Evolutionary conservation across 2,888 invertebrate genomes (phyloP).

Genomic region (Deroplatys truncata): DNA sequence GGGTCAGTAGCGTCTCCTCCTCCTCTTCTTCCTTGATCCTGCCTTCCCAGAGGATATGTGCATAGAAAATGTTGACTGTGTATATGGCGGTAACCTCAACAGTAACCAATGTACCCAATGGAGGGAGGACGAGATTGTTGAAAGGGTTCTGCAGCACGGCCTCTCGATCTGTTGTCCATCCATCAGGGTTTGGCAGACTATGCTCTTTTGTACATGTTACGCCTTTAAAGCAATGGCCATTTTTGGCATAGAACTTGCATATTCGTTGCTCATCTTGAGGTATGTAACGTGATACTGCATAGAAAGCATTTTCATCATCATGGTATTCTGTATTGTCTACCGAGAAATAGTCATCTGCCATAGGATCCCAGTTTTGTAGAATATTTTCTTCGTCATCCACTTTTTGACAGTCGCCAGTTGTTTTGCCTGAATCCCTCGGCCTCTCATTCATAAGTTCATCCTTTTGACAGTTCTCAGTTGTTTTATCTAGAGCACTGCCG

Average conservation of each 20-base stretch:
- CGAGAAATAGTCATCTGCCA: constrained; percentile 2
- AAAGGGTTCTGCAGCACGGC: not conserved
- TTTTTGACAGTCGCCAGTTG: no score
- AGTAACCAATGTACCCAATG: not conserved
- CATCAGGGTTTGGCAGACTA: not conserved
- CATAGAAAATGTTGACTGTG: not conserved
- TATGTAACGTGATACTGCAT: constrained; percentile 11
- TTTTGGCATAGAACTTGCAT: not conserved
- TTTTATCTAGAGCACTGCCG: no score
- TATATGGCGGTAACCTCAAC: not conserved
- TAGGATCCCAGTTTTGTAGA: constrained; percentile 9
- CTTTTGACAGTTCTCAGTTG: not conserved
- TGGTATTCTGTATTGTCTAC: not conserved
- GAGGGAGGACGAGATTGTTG: not conserved
- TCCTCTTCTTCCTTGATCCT: not conserved
- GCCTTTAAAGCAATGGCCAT: not conserved
- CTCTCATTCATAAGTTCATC: no score
- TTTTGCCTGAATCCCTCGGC: no score
- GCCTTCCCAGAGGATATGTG: not conserved
- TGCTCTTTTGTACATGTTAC: constrained; percentile 15
- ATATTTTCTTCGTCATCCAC: no score
- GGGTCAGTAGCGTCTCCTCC: not conserved
- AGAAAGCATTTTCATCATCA: constrained; percentile 10
- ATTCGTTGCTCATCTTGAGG: constrained; percentile 4
- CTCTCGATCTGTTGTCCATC: constrained; percentile 18